phyloP scores from a whole-genome alignment of 2,888 invertebrate species.

The Archips crataeganus region DNA sequence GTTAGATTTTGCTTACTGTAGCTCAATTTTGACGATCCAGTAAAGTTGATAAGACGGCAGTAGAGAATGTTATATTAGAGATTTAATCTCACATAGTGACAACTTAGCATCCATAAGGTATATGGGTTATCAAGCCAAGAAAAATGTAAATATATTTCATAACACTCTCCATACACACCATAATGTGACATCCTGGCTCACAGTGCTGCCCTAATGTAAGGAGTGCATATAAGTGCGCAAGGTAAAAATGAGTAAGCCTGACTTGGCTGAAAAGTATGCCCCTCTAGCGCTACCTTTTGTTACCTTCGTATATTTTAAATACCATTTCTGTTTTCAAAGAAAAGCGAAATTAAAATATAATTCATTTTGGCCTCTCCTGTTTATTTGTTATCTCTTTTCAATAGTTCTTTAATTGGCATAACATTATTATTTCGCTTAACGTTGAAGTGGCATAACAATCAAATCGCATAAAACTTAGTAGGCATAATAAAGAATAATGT shows the following conservation, averaged over 20 bases:
- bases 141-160: conserved; percentile 4
- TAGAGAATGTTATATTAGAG: not conserved
- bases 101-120: not conserved
- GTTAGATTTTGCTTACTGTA: no score
- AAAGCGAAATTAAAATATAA: not conserved
- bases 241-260: not conserved
- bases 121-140: not conserved
- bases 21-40: no score
- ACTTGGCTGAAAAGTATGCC: not conserved
- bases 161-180: not conserved
- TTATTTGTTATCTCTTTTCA: not conserved
- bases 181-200: conserved; percentile 2
- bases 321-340: not conserved
- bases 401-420: not conserved
- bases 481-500: no score
- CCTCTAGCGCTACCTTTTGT: not conserved
- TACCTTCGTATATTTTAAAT: not conserved
- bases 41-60: not conserved
- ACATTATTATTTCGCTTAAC: no score
- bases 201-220: conserved; percentile 5
- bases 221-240: not conserved
- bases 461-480: no score
- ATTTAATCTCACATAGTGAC: not conserved
- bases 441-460: no score
- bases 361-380: not conserved